Conservation (phyloP, 2,888 invertebrate species). For the Dynastes maya region DNA sequence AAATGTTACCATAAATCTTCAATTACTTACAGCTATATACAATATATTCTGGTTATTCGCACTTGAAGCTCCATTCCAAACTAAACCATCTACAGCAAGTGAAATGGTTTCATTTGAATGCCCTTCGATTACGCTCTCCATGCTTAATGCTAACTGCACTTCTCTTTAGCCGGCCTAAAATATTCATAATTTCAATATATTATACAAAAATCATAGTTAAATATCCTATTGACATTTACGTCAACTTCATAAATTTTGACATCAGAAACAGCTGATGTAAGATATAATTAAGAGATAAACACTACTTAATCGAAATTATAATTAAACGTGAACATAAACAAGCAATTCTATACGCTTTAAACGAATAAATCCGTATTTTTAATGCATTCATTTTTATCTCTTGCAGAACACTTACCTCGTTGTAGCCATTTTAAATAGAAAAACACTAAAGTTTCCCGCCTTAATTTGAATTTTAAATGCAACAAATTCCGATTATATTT, state of each 20-base stretch:
- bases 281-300: no score
- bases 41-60: slow-evolving; percentile 62
- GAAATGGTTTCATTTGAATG: slow-evolving; percentile 61
- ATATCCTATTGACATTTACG: slow-evolving; percentile 32
- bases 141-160: slow-evolving; percentile 53
- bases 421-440: slow-evolving; percentile 49
- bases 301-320: no score
- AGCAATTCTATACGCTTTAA: no score
- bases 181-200: not conserved
- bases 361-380: not conserved
- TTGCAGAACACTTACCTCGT: slow-evolving; percentile 47
- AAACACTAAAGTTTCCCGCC: slow-evolving; percentile 38
- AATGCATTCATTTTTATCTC: slow-evolving; percentile 6
- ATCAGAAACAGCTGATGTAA: not conserved
- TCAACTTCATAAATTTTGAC: slow-evolving; percentile 7
- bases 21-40: slow-evolving; percentile 66
- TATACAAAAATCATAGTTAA: slow-evolving; percentile 13
- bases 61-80: slow-evolving; percentile 57
- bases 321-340: no score
- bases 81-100: slow-evolving; percentile 60
- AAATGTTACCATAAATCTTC: not conserved
- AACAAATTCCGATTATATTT: not conserved
- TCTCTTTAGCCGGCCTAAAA: slow-evolving; percentile 33
- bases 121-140: slow-evolving; percentile 63
- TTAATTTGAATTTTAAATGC: slow-evolving; percentile 42